A percentile compares a stretch with the other conserved stretches of the same genome.
Conservation (phyloP, 2,797 vertebrate genomes). For the Enteromius radiatus region DNA sequence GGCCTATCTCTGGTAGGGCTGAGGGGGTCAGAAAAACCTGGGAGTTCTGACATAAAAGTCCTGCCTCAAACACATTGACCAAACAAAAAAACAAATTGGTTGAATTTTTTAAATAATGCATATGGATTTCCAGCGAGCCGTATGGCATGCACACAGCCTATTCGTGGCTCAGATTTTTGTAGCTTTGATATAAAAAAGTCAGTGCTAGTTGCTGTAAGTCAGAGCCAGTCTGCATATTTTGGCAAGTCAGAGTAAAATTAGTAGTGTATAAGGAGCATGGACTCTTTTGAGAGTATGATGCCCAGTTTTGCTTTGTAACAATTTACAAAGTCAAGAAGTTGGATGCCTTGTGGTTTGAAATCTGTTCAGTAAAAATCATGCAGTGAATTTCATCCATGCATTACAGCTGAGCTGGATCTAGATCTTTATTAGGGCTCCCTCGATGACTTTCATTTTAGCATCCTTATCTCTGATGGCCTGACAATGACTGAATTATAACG, state of each 20-base stretch:
- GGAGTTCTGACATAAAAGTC: too few relatives aligned
- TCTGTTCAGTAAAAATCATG: neutral
- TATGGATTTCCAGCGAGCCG: too few relatives aligned
- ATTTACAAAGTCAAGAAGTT: neutral
- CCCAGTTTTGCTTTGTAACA: neutral
- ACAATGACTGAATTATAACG: neutral
- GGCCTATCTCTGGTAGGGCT: too few relatives aligned
- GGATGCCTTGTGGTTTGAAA: neutral
- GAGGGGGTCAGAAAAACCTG: too few relatives aligned
- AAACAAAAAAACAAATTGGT: too few relatives aligned
- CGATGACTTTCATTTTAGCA: neutral
- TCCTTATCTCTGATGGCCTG: neutral
- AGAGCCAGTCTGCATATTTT: neutral
- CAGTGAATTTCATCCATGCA: neutral
- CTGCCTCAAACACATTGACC: too few relatives aligned
- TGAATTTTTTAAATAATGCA: too few relatives aligned
- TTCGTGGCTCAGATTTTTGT: neutral
- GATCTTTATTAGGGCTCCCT: neutral
- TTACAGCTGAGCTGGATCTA: neutral
- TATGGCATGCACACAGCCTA: too few relatives aligned
- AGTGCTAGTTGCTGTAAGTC: neutral
- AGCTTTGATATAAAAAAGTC: neutral
- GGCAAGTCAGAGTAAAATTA: neutral
- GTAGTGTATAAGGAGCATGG: neutral
- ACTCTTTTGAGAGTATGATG: neutral